Base-by-base conservation (phyloP, 1,140 invertebrate species). In the Zaprionus lachaisei region DNA sequence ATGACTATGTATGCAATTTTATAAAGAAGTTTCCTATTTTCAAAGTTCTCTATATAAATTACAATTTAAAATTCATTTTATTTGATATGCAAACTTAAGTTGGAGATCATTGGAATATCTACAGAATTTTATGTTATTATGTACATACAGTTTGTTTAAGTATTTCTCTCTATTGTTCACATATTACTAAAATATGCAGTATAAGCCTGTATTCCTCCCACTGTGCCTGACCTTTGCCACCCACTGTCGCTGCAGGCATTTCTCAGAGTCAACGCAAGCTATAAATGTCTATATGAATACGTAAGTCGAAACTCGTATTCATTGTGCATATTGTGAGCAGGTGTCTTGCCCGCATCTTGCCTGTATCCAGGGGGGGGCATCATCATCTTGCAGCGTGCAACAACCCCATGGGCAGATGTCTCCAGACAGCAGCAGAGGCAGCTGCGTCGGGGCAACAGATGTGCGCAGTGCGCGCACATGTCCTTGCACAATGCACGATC, bases 401-500 rank as follows among this genome's bases (percentile, higher is more conserved):
- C 67, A 70, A 54, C 47, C 58, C 28, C 22, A 24, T 20, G 47
- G 47, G 5, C 57, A 24, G 20, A 24, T 15, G 26, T 24, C 47
- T 20, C 20, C 47, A 12, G 15, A 6, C 14, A 41, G 38, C 38
- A 41, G 61, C 55, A 22, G 38, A 9, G 51, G 64, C 54, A 66
- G 64, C 51, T 14, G 47, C 47, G 47, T 49, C n/a, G 47, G 11
- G 47, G 4, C 47, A 20, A 24, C 55, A 47, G 61, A 17, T 63
- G 47, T 58, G 44, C 34, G n/a, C 61, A 72, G 6, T 63, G 28
- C 31, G 44, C 41, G 15, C 60, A 71, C 68, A 76, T 72, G 73
- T 76, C 73, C 73, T 76, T 76, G 73, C 73, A 64, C 73, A 76
- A 76, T 72, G 34, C 26, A 31, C 41, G 38, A 71, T 62, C 60